phyloP scores from a whole-genome alignment of 2,113 vertebrate species.

The Microtus oregoni region DNA sequence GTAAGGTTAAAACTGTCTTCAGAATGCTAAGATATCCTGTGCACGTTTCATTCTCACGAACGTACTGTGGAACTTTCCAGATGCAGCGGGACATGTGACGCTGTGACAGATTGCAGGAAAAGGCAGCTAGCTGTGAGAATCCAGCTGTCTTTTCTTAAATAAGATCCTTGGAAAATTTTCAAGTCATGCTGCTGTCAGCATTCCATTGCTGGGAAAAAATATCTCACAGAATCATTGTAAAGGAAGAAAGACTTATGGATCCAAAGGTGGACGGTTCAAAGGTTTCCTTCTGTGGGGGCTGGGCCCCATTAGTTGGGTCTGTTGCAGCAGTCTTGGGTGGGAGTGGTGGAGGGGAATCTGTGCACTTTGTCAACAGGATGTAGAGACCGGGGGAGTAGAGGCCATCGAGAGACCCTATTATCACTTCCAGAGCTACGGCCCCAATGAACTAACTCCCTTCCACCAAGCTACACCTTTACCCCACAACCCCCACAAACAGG shows the following conservation, averaged over 20 bases:
- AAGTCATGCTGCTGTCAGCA: background rate
- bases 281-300: background rate
- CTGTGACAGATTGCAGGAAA: background rate
- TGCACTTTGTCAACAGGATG: background rate
- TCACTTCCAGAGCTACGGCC: background rate
- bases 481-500: background rate
- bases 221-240: background rate
- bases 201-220: background rate
- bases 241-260: background rate
- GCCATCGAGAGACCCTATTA: background rate
- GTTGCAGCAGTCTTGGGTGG: background rate
- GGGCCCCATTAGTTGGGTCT: background rate
- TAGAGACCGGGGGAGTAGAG: background rate
- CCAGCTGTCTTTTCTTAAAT: slow-evolving; percentile 8
- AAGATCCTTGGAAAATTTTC: background rate
- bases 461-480: background rate
- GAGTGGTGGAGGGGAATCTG: background rate
- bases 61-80: background rate
- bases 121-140: background rate
- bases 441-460: background rate
- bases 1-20: background rate
- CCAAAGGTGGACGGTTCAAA: background rate
- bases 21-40: background rate
- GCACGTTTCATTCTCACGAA: background rate
- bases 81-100: background rate